Base-by-base conservation (phyloP, 2,113 vertebrate genomes). In the Salvelinus namaycush region DNA sequence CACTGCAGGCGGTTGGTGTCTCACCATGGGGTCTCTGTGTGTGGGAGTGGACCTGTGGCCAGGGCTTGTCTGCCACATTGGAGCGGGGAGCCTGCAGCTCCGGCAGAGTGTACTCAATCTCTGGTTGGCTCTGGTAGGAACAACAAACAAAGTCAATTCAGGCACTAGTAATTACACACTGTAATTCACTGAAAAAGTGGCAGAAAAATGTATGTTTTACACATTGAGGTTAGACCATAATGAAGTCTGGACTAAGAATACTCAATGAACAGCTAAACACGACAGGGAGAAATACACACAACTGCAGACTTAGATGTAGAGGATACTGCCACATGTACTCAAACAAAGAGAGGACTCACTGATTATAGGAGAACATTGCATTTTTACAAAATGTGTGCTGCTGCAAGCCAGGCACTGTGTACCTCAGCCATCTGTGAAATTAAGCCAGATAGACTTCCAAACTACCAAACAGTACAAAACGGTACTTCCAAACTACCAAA, bases 121-220 rank as follows among this genome's bases (percentile, higher is more conserved):
- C 94, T 0, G 97, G 97, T 84, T 97, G 96, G 65, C 96, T 96
- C 97, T 99, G 91, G 20, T 31, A 75, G 66, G 44, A 80, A 7
- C 51, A 75, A 81, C 31, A 88, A 72, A 78, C 48, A 77, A 18
- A 44, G n/a, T 74, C 49, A 80, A 44, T 49, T 22, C 14, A 29
- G 18, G 34, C 5, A 24, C 59, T 60, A 34, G 51, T 34, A 66
- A 27, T 64, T 70, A 65, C 24, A 79, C 5, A 49, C 57, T 13
- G 70, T 60, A n/a, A 78, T 62, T 76, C 71, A 74, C 13, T 71
- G 70, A 79, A 73, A 59, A 65, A 3, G 22, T 57, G 44, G 31
- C 70, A 54, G 59, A 22, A 67, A 69, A 73, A 51, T 16, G 16
- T 68, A 11, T 44, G 71, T 67, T 70, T 48, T 67, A 69, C 34